A percentile compares a stretch with the other conserved stretches of the same genome.
These are phyloP conservation scores for Glaucopsyche alexis DNA, from an alignment of 2,888 invertebrate species.

Conservation along the genomic window DNA sequence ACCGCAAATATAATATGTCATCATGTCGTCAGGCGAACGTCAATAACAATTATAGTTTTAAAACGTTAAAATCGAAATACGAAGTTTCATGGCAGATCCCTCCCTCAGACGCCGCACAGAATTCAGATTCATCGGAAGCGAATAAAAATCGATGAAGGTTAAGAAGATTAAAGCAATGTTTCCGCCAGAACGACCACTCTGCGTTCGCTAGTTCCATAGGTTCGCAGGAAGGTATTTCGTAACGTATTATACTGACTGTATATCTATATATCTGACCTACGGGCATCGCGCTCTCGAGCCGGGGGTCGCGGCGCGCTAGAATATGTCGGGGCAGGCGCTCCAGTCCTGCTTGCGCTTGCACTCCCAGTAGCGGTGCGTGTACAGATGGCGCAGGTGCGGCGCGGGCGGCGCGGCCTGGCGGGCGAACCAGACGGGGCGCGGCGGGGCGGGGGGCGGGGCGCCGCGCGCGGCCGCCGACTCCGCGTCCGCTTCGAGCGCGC, in stretches of 20 bases:
- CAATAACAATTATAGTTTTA: background rate
- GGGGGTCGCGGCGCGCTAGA: slow-evolving; percentile 62
- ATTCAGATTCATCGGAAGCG: background rate
- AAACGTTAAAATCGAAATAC: background rate
- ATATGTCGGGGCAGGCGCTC: slow-evolving; percentile 95
- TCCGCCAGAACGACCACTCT: background rate
- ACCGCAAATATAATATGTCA: background rate
- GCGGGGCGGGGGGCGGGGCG: slow-evolving; percentile 82
- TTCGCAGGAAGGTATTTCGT: background rate
- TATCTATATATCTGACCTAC: background rate
- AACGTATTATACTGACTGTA: background rate
- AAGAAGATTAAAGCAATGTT: background rate
- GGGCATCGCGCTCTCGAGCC: background rate
- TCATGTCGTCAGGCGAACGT: background rate
- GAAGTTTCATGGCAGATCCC: background rate
- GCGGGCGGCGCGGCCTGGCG: slow-evolving; percentile 84
- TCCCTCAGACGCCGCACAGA: background rate
- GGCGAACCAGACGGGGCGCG: slow-evolving; percentile 91
- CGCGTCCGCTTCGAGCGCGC: slow-evolving; percentile 88
- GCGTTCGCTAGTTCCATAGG: background rate
- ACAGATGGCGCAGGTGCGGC: slow-evolving; percentile 84
- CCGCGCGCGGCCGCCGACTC: slow-evolving; percentile 84
- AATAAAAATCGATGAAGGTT: background rate
- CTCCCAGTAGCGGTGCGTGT: slow-evolving; percentile 95
- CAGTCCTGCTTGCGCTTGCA: slow-evolving; percentile 94